These are phyloP conservation scores for Pseudorectes ferrugineus DNA, from an alignment of 2,113 vertebrate species.

Conservation along the genomic window DNA sequence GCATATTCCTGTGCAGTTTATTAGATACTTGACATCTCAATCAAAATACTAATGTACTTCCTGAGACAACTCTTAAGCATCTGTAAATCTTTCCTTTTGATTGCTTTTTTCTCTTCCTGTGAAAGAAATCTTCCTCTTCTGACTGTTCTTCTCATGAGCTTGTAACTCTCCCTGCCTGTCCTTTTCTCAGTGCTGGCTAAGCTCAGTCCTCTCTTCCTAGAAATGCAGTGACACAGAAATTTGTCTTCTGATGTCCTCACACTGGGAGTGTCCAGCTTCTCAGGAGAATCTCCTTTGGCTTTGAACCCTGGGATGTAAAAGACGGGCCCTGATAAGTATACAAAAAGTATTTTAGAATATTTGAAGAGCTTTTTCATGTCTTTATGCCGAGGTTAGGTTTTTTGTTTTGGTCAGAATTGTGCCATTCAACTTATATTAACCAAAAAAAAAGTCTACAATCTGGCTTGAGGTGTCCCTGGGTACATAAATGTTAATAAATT, in stretches of 20 bases:
- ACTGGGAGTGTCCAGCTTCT: neutral
- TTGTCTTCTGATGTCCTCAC: neutral
- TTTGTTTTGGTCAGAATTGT: neutral
- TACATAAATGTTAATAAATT: neutral
- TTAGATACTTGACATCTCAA: slow-evolving; percentile 29
- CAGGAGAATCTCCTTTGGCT: neutral
- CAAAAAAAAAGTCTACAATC: neutral
- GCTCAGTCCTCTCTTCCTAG: neutral
- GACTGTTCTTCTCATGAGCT: neutral
- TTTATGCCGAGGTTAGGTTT: neutral
- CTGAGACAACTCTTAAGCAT: neutral
- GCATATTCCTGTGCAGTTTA: slow-evolving; percentile 3
- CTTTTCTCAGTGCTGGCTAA: neutral
- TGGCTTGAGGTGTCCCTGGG: neutral
- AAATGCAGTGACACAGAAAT: neutral
- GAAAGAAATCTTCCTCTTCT: neutral
- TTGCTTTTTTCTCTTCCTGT: neutral
- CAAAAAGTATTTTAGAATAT: neutral
- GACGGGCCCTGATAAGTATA: neutral
- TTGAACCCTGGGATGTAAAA: neutral
- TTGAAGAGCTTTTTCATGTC: neutral
- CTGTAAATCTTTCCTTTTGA: neutral
- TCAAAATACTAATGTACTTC: slow-evolving; percentile 26
- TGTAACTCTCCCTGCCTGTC: neutral
- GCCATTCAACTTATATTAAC: neutral